These are phyloP conservation scores for Sarcophaga rosellei DNA, from an alignment of 2,888 invertebrate species.

Conservation along the genomic window DNA sequence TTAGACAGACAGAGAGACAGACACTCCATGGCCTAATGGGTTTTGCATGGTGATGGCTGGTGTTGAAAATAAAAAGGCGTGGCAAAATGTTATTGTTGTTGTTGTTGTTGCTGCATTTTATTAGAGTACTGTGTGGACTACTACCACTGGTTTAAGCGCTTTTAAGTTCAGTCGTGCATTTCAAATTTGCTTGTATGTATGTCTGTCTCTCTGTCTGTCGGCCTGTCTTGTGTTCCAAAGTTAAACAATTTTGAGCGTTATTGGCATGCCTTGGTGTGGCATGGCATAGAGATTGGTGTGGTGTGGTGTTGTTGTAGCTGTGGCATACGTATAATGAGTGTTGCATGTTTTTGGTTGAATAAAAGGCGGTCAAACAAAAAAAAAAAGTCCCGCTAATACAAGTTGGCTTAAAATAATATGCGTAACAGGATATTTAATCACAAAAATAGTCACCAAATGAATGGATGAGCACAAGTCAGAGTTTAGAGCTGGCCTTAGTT, in stretches of 20 bases:
- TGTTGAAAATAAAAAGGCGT: conserved; percentile 59
- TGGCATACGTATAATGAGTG: not conserved
- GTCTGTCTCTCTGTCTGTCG: too few relatives aligned
- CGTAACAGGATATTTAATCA: conserved; percentile 66
- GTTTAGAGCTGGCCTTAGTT: too few relatives aligned
- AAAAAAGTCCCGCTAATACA: conserved; percentile 43
- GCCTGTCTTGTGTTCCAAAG: conserved; percentile 8
- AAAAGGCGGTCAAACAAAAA: not conserved
- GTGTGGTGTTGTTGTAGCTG: not conserved
- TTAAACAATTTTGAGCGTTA: conserved; percentile 33
- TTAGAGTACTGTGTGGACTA: conserved; percentile 27
- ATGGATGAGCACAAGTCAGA: not conserved
- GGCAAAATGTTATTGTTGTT: conserved; percentile 44
- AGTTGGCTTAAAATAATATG: conserved; percentile 63
- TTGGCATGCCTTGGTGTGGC: not conserved
- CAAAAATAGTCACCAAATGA: not conserved
- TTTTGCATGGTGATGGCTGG: conserved; percentile 40
- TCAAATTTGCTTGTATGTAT: conserved; percentile 40
- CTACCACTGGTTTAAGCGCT: conserved; percentile 16
- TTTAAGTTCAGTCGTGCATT: conserved; percentile 63
- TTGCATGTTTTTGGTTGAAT: conserved; percentile 4
- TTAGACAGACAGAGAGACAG: too few relatives aligned
- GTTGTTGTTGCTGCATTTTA: not conserved
- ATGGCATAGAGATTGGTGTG: not conserved
- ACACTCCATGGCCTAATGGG: conserved; percentile 52